These are phyloP conservation scores for Drosophila melanica DNA, from an alignment of 1,140 invertebrate species.

Conservation along the genomic window DNA sequence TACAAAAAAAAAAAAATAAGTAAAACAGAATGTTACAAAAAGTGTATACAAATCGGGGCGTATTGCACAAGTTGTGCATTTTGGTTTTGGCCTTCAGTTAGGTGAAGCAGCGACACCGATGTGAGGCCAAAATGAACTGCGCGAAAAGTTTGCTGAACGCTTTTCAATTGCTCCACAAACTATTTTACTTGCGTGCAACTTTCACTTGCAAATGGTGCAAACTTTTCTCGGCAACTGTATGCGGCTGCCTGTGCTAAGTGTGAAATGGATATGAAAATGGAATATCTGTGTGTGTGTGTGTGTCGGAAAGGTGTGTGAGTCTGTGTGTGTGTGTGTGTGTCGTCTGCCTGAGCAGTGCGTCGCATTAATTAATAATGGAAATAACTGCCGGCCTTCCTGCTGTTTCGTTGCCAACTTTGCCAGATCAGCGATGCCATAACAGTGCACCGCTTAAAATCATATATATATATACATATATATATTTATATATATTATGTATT, in stretches of 20 bases:
- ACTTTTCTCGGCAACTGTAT: constrained; percentile 59
- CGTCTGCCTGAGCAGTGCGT: constrained; percentile 44
- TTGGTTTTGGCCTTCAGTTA: background rate
- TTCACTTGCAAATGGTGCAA: constrained; percentile 67
- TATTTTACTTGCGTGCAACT: constrained; percentile 70
- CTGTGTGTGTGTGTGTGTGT: background rate
- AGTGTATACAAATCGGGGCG: constrained; percentile 34
- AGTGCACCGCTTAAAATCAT: background rate
- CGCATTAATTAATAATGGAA: constrained; percentile 79
- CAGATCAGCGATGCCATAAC: constrained; percentile 32
- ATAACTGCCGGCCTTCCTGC: constrained; percentile 34
- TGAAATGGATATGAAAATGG: constrained; percentile 11
- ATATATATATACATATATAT: background rate
- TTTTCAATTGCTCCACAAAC: constrained; percentile 74
- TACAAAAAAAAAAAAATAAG: constrained; percentile 2
- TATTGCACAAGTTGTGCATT: constrained; percentile 52
- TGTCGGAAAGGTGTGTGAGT: background rate
- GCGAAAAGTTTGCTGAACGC: constrained; percentile 59
- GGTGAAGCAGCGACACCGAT: background rate
- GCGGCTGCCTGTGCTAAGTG: constrained; percentile 4
- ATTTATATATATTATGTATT: background rate
- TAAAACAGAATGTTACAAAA: constrained; percentile 14
- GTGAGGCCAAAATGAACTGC: constrained; percentile 56
- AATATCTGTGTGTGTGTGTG: background rate
- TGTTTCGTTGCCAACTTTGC: constrained; percentile 10